Conservation (phyloP, 2,888 invertebrate species). For the Dyspetes luteomarginatus region DNA sequence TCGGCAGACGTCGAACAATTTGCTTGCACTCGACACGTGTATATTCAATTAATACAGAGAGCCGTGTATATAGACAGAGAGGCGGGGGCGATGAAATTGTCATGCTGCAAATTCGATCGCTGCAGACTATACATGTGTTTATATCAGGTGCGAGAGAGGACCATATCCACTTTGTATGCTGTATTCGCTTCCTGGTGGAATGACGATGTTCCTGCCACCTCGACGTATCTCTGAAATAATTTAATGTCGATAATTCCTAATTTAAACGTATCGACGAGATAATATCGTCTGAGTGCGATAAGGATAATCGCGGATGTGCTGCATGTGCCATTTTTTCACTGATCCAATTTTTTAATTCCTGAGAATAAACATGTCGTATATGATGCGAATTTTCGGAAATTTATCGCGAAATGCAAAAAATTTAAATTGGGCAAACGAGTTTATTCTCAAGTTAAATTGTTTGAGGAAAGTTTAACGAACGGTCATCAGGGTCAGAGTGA, state of each 20-base stretch:
- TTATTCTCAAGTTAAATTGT: too few species aligned
- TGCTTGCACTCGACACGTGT: neutral
- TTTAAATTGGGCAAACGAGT: too few species aligned
- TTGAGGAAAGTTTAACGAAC: too few species aligned
- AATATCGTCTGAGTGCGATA: neutral
- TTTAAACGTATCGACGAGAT: conserved; percentile 66
- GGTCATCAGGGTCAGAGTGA: too few species aligned
- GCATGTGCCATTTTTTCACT: too few species aligned
- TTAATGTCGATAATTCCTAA: conserved; percentile 78
- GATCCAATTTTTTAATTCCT: too few species aligned
- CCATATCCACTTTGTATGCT: conserved; percentile 74
- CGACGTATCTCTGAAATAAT: conserved; percentile 75
- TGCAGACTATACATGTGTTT: too few species aligned
- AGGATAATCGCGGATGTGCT: neutral
- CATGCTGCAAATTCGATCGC: conserved; percentile 14
- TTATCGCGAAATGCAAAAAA: too few species aligned
- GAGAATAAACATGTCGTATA: too few species aligned
- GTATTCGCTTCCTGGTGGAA: conserved; percentile 26
- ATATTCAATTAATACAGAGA: conserved; percentile 15
- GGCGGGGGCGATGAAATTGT: conserved; percentile 9
- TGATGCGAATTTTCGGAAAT: too few species aligned
- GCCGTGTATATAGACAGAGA: neutral
- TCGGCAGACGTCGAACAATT: neutral
- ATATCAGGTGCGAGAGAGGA: conserved; percentile 3
- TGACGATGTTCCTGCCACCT: neutral